These are phyloP conservation scores for Theristus sp. DNA, from an alignment of 2,888 invertebrate species.

Conservation along the genomic window DNA sequence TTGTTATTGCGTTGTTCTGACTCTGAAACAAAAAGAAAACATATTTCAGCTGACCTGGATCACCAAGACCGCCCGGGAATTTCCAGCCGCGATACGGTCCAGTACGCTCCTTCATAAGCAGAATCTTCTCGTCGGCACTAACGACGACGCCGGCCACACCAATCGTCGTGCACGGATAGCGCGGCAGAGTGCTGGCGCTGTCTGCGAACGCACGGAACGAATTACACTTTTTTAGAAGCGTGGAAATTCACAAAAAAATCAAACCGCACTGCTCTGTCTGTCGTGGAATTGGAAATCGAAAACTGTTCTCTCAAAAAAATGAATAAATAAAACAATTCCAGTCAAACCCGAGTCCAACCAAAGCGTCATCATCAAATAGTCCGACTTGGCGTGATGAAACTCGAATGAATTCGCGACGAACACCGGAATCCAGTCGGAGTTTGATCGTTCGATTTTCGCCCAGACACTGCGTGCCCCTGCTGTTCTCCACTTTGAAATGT, in stretches of 20 bases:
- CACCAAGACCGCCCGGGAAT: slow-evolving; percentile 74
- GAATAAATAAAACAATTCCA: slow-evolving; percentile 4
- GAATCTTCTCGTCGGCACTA: slow-evolving; percentile 52
- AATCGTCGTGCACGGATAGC: slow-evolving; percentile 57
- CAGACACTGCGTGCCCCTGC: too few species aligned
- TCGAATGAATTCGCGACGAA: slow-evolving; percentile 49
- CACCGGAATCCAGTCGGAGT: too few species aligned
- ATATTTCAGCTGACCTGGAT: slow-evolving; percentile 46
- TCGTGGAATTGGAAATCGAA: too few species aligned
- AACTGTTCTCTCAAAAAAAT: background rate
- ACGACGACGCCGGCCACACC: slow-evolving; percentile 72
- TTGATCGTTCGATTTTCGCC: too few species aligned
- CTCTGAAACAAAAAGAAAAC: background rate
- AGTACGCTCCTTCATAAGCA: slow-evolving; percentile 60
- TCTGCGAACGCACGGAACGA: background rate
- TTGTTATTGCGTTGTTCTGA: background rate
- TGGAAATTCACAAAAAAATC: too few species aligned
- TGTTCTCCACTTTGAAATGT: too few species aligned
- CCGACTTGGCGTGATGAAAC: slow-evolving; percentile 64
- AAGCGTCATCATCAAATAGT: slow-evolving; percentile 56
- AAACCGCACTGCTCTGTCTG: too few species aligned
- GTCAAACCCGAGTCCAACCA: slow-evolving; percentile 64
- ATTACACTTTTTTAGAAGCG: background rate
- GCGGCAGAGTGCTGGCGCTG: slow-evolving; percentile 46
- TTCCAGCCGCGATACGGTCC: slow-evolving; percentile 51